Evolutionary conservation across 2,797 vertebrate genomes (phyloP).

Genomic region (Pyrocephalus nanus): DNA sequence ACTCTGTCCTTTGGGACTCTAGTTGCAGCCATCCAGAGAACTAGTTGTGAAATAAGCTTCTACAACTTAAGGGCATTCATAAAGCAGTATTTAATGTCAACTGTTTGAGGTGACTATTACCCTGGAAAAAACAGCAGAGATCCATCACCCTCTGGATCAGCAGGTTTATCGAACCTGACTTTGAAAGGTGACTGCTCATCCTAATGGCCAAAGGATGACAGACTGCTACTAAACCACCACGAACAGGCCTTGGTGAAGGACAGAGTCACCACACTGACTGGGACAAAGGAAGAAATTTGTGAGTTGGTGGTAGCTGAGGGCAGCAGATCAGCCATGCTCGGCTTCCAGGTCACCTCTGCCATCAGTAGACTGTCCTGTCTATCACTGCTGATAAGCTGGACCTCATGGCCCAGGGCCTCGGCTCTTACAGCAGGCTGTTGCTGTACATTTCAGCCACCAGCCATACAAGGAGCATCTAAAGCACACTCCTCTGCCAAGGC

Average conservation of each 20-base stretch:
- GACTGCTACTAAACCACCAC: neutral
- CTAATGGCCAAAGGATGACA: neutral
- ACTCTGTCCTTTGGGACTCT: neutral
- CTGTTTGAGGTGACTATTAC: neutral
- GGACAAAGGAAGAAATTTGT: neutral
- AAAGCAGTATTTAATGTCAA: neutral
- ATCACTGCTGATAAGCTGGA: neutral
- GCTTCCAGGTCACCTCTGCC: neutral
- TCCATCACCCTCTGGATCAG: neutral
- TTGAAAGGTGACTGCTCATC: neutral
- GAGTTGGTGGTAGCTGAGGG: neutral
- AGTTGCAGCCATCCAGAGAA: neutral
- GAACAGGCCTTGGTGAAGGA: neutral
- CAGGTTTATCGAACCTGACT: fast-evolving
- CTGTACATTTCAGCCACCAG: neutral
- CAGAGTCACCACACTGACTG: neutral
- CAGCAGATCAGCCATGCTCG: neutral
- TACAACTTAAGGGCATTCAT: neutral
- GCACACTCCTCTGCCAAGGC: neutral
- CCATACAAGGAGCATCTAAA: neutral
- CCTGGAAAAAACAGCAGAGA: neutral
- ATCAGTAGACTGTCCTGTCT: neutral
- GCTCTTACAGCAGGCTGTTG: neutral
- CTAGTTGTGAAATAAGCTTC: neutral
- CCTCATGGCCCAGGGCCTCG: neutral